Base-by-base conservation (phyloP, 1,140 invertebrate species). In the Cotesia chilonis region DNA sequence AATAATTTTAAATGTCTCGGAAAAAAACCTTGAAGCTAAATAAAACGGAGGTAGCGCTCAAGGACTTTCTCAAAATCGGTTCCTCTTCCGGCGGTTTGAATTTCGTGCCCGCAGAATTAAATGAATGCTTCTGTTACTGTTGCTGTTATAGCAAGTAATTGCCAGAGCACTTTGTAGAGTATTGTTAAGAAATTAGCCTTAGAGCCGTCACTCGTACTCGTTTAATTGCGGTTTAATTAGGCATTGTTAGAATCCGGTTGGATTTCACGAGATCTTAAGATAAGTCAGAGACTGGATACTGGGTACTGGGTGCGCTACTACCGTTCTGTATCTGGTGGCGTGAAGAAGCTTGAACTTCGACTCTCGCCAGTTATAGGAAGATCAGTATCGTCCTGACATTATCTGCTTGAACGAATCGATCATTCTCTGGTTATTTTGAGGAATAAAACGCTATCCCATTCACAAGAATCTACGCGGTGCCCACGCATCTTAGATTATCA, bases 201-300 rank as follows among this genome's bases (percentile, higher is more conserved):
- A 71, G 71, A 71, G 20, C 37, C 63, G 52, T 60, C 67, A 64
- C 38, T 63, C 66, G 63, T 55, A 59, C 69, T 74, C 51, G 41
- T 72, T 76, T 76, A 76, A 76, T 76, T 76, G 72, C 74, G 69
- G 74, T 76, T 76, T 76, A 76, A 76, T 76, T 76, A 72, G 70
- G 69, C 70, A 76, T 76, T 76, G 75, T 76, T 76, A 66, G 47
- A 72, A 10, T 57, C 38, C 9, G 10, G 14, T 35, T 38, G 14
- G 41, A 55, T 60, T 17, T 57, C 55, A 59, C 68, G 59, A 57
- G 57, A 59, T 38, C 35, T 14, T 9, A 0, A 59, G 68, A 69
- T 69, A 59, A 41, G 55, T 52, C 57, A 54, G 4, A 67, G 36
- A 36, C 36, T 20, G 28, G 28, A 9, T 59, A 59, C 17, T 10